Base-by-base conservation (phyloP, 1,140 invertebrate species). In the Drosophila kepulauana region DNA sequence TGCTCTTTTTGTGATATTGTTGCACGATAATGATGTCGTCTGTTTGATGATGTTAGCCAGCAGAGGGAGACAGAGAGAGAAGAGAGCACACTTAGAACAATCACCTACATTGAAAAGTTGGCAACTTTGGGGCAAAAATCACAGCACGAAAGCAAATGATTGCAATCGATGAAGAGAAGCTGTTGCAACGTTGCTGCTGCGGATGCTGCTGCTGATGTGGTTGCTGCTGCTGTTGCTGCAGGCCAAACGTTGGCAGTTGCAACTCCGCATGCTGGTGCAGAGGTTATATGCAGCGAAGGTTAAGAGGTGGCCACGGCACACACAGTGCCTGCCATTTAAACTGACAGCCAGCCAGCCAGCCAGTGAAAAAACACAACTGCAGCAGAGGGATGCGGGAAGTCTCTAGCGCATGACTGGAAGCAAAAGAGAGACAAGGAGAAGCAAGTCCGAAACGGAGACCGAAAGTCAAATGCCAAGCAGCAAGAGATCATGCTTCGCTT, bases 401-500 rank as follows among this genome's bases (percentile, higher is more conserved):
- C 41, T 43, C 41, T 71, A 64, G 78, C 74, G 74, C 80, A 87
- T 89, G 84, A 84, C 84, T 88, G 84, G 85, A 84, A 88, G 85
- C 84, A 75, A 64, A 25, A 25, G 20, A 25, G 20, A 25, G 20
- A 25, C 0, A 4, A 25, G 20, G 48, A 71, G 7, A 57, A 67
- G 57, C 10, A 73, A 66, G 71, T 82, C 71, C 82, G 70, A 71
- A 70, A 69, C 70, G 66, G 79, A 71, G 75, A 72, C 70, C 68
- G 79, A 91, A 91, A 91, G 87, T 91, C 87, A 91, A 91, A 91
- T 88, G 88, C 78, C 88, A 91, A 87, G 67, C 82, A 74, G 82
- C 78, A 51, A 71, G 45, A 80, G 79, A 91, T 91, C 82, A 91
- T 81, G 78, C 38, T 65, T 45, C 78, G 78, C 38, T 65, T 45